Evolutionary conservation across 2,113 vertebrate genomes (phyloP).

Genomic region (Eolophus roseicapilla): DNA sequence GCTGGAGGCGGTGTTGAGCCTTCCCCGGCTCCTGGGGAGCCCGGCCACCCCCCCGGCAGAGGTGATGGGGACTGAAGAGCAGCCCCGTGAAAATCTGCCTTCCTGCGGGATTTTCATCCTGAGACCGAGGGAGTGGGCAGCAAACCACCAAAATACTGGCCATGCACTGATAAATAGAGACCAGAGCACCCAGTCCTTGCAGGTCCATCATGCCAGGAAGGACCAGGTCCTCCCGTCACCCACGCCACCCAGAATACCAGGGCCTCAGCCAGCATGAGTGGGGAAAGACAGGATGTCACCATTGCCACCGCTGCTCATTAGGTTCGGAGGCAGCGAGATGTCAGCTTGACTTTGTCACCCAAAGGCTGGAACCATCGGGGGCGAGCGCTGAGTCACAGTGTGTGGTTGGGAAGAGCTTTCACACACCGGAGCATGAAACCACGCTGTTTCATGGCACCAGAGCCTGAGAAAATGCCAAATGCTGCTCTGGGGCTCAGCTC

Average conservation of each 20-base stretch:
- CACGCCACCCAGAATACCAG: not conserved
- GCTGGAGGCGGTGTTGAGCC: slow-evolving; percentile 52
- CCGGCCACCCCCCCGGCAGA: not conserved
- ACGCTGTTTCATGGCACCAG: not conserved
- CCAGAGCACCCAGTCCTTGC: not conserved
- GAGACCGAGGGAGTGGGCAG: not conserved
- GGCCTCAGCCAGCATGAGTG: not conserved
- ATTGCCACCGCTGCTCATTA: not conserved
- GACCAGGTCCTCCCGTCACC: not conserved
- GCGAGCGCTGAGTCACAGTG: not conserved
- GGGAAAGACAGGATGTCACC: not conserved
- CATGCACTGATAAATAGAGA: not conserved
- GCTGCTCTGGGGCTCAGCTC: not conserved
- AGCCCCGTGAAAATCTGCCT: not conserved
- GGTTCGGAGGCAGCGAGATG: not conserved
- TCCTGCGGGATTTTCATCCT: not conserved
- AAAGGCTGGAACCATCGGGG: not conserved
- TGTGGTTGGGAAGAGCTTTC: not conserved
- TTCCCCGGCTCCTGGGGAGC: not conserved
- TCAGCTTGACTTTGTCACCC: not conserved
- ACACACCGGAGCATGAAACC: not conserved
- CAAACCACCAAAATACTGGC: not conserved
- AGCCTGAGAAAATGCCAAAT: not conserved
- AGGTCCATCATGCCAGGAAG: not conserved
- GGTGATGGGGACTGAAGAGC: not conserved